These are phyloP conservation scores for Hypomecis punctinalis DNA, from an alignment of 2,888 invertebrate species.

Conservation along the genomic window DNA sequence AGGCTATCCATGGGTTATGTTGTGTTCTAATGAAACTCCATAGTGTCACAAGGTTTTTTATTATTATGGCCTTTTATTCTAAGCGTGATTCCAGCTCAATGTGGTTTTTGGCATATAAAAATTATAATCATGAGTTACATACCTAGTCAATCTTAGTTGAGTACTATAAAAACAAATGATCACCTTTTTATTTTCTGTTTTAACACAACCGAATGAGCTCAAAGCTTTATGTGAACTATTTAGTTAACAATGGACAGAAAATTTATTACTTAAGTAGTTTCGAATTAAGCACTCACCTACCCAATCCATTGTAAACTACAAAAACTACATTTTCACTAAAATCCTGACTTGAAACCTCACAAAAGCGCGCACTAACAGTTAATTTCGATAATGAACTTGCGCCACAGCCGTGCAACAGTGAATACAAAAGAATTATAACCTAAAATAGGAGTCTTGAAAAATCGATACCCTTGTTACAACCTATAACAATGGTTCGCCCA, in stretches of 20 bases:
- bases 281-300: slow-evolving; percentile 28
- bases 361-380: slow-evolving; percentile 58
- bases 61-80: too few species aligned
- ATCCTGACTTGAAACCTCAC: slow-evolving; percentile 67
- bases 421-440: slow-evolving; percentile 79
- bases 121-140: too few species aligned
- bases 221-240: slow-evolving; percentile 15
- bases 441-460: slow-evolving; percentile 75
- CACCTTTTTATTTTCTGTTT: background rate
- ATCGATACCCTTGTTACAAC: slow-evolving; percentile 72
- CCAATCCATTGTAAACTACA: slow-evolving; percentile 28
- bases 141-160: too few species aligned
- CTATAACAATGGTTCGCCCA: slow-evolving; percentile 65
- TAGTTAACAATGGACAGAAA: slow-evolving; percentile 1
- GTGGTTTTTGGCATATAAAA: too few species aligned
- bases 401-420: slow-evolving; percentile 60
- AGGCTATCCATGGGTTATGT: too few species aligned
- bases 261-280: slow-evolving; percentile 21
- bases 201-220: slow-evolving; percentile 5
- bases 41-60: too few species aligned
- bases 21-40: too few species aligned
- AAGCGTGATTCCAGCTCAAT: too few species aligned
- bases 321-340: slow-evolving; percentile 63
- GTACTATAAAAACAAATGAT: background rate
- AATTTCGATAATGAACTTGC: slow-evolving; percentile 71